Evolutionary conservation across 92 coral and sea anemone species (phyloP).

Genomic region (Palythoa grandiflora): DNA sequence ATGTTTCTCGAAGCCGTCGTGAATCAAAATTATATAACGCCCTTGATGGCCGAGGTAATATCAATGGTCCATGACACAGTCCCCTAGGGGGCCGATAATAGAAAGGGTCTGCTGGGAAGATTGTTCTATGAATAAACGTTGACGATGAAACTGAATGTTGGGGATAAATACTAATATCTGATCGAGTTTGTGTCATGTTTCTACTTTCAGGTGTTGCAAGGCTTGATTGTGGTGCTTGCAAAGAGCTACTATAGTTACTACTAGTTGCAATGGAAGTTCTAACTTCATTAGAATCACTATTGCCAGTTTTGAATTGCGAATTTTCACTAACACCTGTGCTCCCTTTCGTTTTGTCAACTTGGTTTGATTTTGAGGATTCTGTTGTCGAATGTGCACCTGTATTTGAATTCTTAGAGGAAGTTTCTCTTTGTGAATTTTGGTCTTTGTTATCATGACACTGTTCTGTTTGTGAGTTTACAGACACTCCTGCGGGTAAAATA

Average conservation of each 20-base stretch:
- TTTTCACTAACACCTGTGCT: neutral
- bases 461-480: conserved; percentile 11
- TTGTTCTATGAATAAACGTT: conserved; percentile 81
- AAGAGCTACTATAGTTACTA: neutral
- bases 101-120: conserved; percentile 71
- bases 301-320: neutral
- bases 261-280: conserved; percentile 29
- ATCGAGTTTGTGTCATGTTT: neutral
- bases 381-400: conserved; percentile 15
- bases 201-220: neutral
- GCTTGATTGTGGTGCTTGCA: conserved; percentile 15
- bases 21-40: conserved; percentile 60
- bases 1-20: conserved; percentile 53
- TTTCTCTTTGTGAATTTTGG: neutral
- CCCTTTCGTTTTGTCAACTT: neutral
- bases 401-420: neutral
- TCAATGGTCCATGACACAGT: conserved; percentile 46
- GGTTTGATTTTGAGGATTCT: conserved; percentile 11
- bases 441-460: neutral
- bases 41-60: conserved; percentile 48
- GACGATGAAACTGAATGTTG: conserved; percentile 73
- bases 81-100: conserved; percentile 58
- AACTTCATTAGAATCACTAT: conserved; percentile 11
- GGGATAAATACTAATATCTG: conserved; percentile 26
- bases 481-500: neutral